phyloP scores from a whole-genome alignment of 2,888 invertebrate species.

The Nephrotoma flavescens region DNA sequence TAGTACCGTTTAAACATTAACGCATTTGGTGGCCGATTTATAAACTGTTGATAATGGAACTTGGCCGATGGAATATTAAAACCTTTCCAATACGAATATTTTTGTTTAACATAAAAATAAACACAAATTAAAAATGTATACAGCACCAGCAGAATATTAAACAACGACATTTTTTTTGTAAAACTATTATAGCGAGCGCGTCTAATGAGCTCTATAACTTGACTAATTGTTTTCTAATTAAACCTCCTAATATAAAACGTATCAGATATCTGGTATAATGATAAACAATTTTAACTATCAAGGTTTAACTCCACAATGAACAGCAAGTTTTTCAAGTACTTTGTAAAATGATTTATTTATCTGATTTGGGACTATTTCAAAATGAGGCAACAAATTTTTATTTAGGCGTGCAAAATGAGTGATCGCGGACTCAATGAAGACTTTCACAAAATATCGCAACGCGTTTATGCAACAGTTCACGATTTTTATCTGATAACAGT shows the following conservation, averaged over 20 bases:
- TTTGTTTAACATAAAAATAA: background rate
- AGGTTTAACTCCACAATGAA: too few species aligned
- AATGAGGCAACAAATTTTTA: too few species aligned
- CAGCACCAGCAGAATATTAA: background rate
- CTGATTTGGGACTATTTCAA: too few species aligned
- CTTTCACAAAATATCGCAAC: too few species aligned
- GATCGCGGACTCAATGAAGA: too few species aligned
- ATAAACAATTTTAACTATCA: too few species aligned
- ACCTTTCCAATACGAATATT: conserved; percentile 38
- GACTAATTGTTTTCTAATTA: background rate
- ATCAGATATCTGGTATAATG: background rate
- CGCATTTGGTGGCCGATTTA: background rate
- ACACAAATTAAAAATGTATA: background rate
- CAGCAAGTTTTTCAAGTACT: too few species aligned
- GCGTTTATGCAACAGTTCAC: too few species aligned
- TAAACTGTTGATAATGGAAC: background rate
- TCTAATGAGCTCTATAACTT: background rate
- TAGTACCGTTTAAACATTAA: conserved; percentile 7
- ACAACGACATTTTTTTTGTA: background rate
- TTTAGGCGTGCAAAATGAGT: too few species aligned
- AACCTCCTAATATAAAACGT: background rate
- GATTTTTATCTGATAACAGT: too few species aligned
- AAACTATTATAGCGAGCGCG: background rate
- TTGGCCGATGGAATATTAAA: conserved; percentile 43
- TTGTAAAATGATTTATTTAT: too few species aligned